Evolutionary conservation across 2,888 invertebrate species (phyloP), one percentile per base, ranked within the genome.

Genomic region (Melanophora roralis): DNA sequence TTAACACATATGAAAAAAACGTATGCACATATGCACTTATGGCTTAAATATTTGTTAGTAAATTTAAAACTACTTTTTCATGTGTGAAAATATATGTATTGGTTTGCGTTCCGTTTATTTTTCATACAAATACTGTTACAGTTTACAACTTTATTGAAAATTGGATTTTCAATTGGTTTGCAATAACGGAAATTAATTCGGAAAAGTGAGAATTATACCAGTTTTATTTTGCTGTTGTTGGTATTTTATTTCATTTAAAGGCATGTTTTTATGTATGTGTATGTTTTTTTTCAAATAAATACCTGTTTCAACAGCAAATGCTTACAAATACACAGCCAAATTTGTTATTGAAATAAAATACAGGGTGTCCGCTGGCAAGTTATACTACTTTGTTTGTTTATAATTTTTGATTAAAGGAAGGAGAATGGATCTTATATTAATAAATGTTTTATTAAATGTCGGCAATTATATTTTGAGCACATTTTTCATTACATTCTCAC

Each of bases 161-260:
- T 87, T 87, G 86, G 88, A 88, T 88, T 87, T 88, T 87, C 88
- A 87, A 87, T 88, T 87, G 87, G 88, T 85, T 87, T 87, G 87
- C 87, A 85, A 86, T 76, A 87, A 85, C 88, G 88, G 88, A 87
- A 87, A 87, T 87, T 87, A 88, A 87, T 88, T 87, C 87, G 87
- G 85, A 85, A 85, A 81, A 78, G 80, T 80, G 80, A 80, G 80
- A 80, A 80, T 80, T 76, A 80, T 76, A 80, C 80, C 64, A 43
- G 55, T 4, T 53, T 51, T 57, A 19, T 59, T 27, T 55, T 38
- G 21, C n/a, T 51, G 23, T 40, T 45, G 36, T 36, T 36, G 9
- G 36, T 36, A 72, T 57, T 68, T 51, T 47, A 53, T 47, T 71
- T 23, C 53, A 57, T 53, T 53, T 72, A 27, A 27, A 34, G 19